phyloP scores from a whole-genome alignment of 92 coral and sea anemone species.

The Phenganax marumi region DNA sequence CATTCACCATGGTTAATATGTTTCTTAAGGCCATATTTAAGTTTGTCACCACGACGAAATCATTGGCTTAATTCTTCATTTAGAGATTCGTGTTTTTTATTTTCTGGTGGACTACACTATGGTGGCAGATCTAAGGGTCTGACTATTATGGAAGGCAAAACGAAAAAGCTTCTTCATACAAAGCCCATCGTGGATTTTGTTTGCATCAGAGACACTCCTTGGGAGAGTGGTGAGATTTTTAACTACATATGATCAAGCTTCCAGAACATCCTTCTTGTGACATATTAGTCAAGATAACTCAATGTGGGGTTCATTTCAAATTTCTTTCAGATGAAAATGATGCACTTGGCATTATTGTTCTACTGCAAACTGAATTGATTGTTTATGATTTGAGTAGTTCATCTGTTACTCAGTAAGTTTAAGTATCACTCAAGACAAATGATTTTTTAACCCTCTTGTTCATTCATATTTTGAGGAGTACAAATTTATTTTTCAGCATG shows the following conservation, averaged over 20 bases:
- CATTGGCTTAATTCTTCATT: constrained; percentile 12
- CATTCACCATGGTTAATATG: too few relatives aligned
- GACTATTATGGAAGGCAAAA: constrained; percentile 80
- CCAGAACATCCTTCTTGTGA: neutral
- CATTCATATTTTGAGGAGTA: neutral
- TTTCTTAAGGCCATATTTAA: too few relatives aligned
- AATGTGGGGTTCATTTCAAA: neutral
- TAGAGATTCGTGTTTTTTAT: constrained; percentile 77
- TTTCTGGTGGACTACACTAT: constrained; percentile 83
- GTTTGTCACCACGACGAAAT: too few relatives aligned
- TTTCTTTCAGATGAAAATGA: constrained; percentile 68
- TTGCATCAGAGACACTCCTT: constrained; percentile 64
- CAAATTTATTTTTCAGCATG: constrained; percentile 50
- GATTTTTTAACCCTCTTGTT: too few relatives aligned
- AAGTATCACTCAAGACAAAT: neutral
- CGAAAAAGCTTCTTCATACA: constrained; percentile 59
- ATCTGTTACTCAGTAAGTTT: constrained; percentile 74
- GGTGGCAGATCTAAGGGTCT: constrained; percentile 79
- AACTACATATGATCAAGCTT: neutral
- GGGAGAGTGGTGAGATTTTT: constrained; percentile 64
- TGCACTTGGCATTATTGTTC: constrained; percentile 74
- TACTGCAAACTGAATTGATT: constrained; percentile 71
- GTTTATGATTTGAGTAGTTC: constrained; percentile 75
- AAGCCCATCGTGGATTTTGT: constrained; percentile 70
- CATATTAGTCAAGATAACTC: neutral